Percentiles rank a stretch among this genome's conserved stretches.
Evolutionary conservation across 1,140 invertebrate species (phyloP).

Genomic region (Varroa destructor): DNA sequence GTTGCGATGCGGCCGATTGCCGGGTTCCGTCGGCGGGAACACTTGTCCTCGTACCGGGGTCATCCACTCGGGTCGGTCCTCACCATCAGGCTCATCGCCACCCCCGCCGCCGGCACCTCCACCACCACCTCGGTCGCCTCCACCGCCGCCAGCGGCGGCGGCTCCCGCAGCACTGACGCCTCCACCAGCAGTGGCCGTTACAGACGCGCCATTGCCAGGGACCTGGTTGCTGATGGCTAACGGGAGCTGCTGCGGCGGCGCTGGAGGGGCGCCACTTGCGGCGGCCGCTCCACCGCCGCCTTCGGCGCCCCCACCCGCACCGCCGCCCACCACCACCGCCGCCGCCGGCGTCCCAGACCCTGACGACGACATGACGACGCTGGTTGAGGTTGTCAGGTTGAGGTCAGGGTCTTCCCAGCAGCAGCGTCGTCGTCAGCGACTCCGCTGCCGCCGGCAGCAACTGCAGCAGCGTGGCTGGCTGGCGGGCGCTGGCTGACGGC

Average conservation of each 20-base stretch:
- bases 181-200: conserved; percentile 10
- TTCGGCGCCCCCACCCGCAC: no score
- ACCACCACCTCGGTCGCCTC: conserved; percentile 22
- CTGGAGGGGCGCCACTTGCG: no score
- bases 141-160: conserved; percentile 28
- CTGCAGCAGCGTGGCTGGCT: no score
- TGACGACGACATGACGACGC: conserved; percentile 25
- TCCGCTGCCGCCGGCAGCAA: no score
- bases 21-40: conserved; percentile 47
- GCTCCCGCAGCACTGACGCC: conserved; percentile 28
- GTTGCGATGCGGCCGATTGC: conserved; percentile 62
- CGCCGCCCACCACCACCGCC: conserved; percentile 24
- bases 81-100: conserved; percentile 30
- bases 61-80: conserved; percentile 56
- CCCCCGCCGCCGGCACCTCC: conserved; percentile 29
- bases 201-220: no score
- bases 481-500: no score
- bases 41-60: conserved; percentile 51
- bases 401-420: background rate
- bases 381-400: conserved; percentile 1
- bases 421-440: no score
- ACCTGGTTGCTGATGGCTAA: no score
- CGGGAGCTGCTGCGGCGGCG: no score
- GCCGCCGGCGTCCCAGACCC: conserved; percentile 29
- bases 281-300: no score